Percentiles rank a stretch among this genome's conserved stretches.
Evolutionary conservation across 2,797 vertebrate species (phyloP).

Genomic region (Sciurus vulgaris): DNA sequence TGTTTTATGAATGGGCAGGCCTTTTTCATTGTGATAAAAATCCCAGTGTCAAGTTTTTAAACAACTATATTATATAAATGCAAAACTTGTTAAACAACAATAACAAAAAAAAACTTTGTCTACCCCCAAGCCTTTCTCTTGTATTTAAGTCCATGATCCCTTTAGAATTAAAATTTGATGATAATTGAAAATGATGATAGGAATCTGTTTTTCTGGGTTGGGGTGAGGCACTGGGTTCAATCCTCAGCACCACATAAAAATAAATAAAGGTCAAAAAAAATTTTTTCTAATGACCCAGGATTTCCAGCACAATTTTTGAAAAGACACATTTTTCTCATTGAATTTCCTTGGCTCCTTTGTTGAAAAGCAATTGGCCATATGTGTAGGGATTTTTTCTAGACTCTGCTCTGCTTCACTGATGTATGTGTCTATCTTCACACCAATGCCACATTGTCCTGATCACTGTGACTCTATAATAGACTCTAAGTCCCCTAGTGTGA

Average conservation of each 20-base stretch:
- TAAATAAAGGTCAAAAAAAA: too few relatives aligned
- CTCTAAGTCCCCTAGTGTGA: background rate
- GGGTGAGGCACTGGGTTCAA: too few relatives aligned
- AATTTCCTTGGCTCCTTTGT: constrained; percentile 13
- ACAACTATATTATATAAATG: background rate
- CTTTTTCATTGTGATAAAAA: constrained; percentile 39
- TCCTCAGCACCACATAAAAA: too few relatives aligned
- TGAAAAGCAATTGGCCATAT: background rate
- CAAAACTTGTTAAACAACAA: background rate
- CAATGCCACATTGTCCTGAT: background rate
- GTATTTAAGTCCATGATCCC: background rate
- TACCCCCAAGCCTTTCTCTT: background rate
- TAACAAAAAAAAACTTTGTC: background rate
- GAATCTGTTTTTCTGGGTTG: background rate
- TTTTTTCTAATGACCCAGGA: background rate
- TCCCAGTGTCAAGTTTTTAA: constrained; percentile 5
- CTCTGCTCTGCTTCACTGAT: background rate
- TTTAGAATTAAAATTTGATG: background rate
- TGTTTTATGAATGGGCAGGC: background rate
- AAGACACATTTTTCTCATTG: background rate
- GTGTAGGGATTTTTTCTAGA: background rate
- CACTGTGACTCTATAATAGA: background rate
- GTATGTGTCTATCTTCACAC: background rate
- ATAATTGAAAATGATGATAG: background rate
- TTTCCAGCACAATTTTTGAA: constrained; percentile 16